Base-by-base conservation (phyloP, 2,888 invertebrate species). In the Zygogramma bicolorata region DNA sequence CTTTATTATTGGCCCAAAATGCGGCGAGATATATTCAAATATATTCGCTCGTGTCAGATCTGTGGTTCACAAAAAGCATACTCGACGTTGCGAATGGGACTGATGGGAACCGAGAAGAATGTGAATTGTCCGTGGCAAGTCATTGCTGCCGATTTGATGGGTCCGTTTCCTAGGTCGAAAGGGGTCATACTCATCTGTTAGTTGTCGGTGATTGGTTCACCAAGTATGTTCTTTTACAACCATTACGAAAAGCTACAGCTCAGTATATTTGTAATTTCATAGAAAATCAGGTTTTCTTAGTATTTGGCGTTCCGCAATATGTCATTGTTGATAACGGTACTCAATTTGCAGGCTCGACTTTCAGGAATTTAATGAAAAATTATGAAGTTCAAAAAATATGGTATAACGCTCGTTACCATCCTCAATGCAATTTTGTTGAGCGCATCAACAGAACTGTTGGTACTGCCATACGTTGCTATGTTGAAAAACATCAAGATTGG, bases 341-440 rank as follows among this genome's bases (percentile, higher is more conserved):
- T 27, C 65, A 67, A 15, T 75, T 77, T 58, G 46, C 38, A 18
- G 68, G 63, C 34, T 63, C 58, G 8, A 61, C 66, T n/a, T n/a
- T n/a, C n/a, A n/a, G n/a, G n/a, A n/a, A n/a, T n/a, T n/a, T n/a
- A n/a, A n/a, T n/a, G n/a, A n/a, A n/a, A n/a, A n/a, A n/a, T n/a
- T 77, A 78, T 46, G 62, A 74, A 46, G 73, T 79, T 27, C 72
- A 74, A 61, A 76, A 75, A 38, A 75, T 75, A 6, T 77, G 67
- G 69, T 77, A 70, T 60, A 83, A 79, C 42, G 75, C 81, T 0
- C 40, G 68, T 7, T 84, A 85, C 68, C 80, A 82, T 18, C 83
- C 85, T 0, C 85, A 85, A 74, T 71, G 74, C 1, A 85, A 85
- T 67, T 81, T 83, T 2, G 82, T 82, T 0, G 85, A 85, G 65